Evolutionary conservation across 2,888 invertebrate genomes (phyloP).

Genomic region (Lysandra coridon): DNA sequence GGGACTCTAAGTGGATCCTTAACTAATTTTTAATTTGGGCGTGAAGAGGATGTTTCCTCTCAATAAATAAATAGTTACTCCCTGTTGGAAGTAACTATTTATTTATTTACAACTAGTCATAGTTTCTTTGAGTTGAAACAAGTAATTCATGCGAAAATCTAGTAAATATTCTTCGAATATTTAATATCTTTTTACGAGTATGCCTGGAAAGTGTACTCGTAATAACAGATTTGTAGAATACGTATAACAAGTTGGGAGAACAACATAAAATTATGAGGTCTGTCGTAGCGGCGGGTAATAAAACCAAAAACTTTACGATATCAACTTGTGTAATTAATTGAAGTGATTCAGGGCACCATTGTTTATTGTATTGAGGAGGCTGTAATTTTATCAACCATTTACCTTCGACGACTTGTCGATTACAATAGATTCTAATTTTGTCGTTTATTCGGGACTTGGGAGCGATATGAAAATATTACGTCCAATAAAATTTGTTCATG

Average conservation of each 20-base stretch:
- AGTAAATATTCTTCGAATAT: background rate
- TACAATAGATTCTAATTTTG: constrained; percentile 10
- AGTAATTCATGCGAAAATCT: no score
- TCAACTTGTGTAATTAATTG: constrained; percentile 21
- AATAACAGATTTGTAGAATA: constrained; percentile 1
- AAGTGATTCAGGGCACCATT: background rate
- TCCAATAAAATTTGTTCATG: background rate
- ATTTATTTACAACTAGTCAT: no score
- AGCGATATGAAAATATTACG: background rate
- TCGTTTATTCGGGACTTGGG: background rate
- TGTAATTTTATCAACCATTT: constrained; percentile 13
- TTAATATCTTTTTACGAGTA: background rate
- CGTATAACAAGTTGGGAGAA: background rate
- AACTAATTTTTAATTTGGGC: no score
- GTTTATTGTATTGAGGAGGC: constrained; percentile 5
- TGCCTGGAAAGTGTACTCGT: background rate
- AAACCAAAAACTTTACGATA: constrained; percentile 9
- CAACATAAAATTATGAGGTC: background rate
- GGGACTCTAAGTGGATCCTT: no score
- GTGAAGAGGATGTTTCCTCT: no score
- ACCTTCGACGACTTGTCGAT: constrained; percentile 20
- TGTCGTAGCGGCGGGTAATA: constrained; percentile 2
- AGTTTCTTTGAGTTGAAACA: no score
- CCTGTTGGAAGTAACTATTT: no score
- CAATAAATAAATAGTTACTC: no score